Base-by-base conservation (phyloP, 2,113 vertebrate species). In the Limanda limanda region DNA sequence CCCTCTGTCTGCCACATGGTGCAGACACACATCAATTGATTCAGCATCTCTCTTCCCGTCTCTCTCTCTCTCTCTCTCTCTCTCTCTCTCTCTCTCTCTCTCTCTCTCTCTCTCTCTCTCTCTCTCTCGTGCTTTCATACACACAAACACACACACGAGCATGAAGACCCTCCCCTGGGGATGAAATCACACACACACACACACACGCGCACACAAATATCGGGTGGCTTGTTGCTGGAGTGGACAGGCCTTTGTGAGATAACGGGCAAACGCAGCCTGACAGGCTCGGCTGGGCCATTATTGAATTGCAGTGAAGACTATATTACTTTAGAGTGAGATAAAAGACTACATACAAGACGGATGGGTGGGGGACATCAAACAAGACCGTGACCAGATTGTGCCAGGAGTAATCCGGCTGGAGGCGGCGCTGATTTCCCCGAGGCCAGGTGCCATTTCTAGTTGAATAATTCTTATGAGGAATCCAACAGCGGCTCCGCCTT, bases 271-370 rank as follows among this genome's bases (percentile, higher is more conserved):
- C 95, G 93, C 92, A 87, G 94, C 94, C 95, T 96, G 97, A 98
- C 97, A 97, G 96, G 94, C 96, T 96, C 94, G 90, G 95, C 90
- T 92, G 94, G 96, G 95, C 94, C 95, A 97, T 97, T 97, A 98
- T 97, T 97, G 96, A 97, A 97, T 96, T 95, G 95, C 95, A 96
- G 94, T 94, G 96, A 97, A 95, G 97, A 96, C 96, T 96, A 95
- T 96, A 95, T 96, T 97, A 95, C 96, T 97, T 97, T 96, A 96
- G 97, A 97, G 96, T 95, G 95, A 98, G 97, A 98, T 98, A 97
- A 98, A 99, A 97, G 95, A 95, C 96, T 96, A 95, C 94, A 95
- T 94, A 95, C 95, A 96, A 97, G 96, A 97, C 94, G 95, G 97
- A 98, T 97, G 95, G 95, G 96, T 93, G 94, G 94, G 95, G 95